phyloP scores from a whole-genome alignment of 2,113 vertebrate species.

The Malaclemys terrapin region DNA sequence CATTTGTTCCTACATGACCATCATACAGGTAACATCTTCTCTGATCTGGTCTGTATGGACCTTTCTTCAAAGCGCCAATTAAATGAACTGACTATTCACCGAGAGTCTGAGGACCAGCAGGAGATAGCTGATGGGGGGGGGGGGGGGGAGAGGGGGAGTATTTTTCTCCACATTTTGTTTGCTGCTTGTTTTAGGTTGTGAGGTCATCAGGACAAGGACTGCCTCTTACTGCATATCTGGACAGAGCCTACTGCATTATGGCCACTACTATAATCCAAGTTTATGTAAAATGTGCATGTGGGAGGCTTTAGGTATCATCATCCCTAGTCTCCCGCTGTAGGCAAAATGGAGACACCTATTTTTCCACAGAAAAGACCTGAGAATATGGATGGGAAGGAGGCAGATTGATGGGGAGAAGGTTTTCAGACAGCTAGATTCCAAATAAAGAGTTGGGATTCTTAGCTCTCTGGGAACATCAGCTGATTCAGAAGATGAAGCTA shows the following conservation, averaged over 20 bases:
- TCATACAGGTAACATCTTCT: neutral
- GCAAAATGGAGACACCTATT: neutral
- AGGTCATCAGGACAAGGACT: neutral
- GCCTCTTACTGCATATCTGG: neutral
- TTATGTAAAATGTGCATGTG: neutral
- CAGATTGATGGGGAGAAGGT: neutral
- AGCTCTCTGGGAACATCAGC: neutral
- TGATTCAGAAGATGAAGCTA: neutral
- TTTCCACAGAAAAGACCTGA: neutral
- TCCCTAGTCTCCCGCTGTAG: neutral
- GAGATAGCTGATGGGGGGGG: neutral
- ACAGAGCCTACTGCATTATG: neutral
- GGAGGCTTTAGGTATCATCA: neutral
- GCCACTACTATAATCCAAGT: neutral
- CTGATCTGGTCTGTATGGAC: neutral
- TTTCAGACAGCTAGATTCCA: neutral
- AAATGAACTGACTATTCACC: neutral
- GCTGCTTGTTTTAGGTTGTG: neutral
- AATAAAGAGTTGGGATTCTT: neutral
- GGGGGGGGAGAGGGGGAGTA: neutral
- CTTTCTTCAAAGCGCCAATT: neutral
- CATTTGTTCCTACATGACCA: neutral
- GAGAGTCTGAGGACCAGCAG: neutral
- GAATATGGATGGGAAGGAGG: neutral
- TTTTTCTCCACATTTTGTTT: neutral